phyloP scores from a whole-genome alignment of 1,140 invertebrate species.

The Bombus vancouverensis region DNA sequence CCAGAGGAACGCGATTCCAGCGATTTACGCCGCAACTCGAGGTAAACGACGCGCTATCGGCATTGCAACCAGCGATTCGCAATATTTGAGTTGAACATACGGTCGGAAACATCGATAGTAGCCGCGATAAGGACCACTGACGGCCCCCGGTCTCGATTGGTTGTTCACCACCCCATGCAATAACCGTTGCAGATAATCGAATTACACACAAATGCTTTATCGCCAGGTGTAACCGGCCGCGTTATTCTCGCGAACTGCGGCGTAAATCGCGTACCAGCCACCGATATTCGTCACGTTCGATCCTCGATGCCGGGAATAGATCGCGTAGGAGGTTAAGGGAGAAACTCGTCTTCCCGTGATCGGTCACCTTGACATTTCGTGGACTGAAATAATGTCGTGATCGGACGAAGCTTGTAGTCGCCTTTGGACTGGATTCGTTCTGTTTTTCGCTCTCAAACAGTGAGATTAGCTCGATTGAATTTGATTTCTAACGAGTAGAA shows the following conservation, averaged over 20 bases:
- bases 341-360: not conserved
- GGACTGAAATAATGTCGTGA: not conserved
- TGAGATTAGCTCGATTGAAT: not conserved
- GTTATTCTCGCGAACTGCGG: conserved; percentile 51
- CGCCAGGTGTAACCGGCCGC: conserved; percentile 48
- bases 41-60: conserved; percentile 48
- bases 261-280: conserved; percentile 28
- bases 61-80: conserved; percentile 50
- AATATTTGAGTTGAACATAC: conserved; percentile 65
- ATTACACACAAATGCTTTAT: conserved; percentile 61
- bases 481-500: not conserved
- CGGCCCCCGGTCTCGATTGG: conserved; percentile 43
- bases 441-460: not conserved
- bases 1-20: conserved; percentile 18
- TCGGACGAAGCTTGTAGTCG: not conserved
- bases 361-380: conserved; percentile 21
- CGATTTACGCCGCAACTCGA: conserved; percentile 29
- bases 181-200: conserved; percentile 67
- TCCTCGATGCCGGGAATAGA: not conserved
- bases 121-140: conserved; percentile 46
- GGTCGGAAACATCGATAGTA: conserved; percentile 57
- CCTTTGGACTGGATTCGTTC: not conserved
- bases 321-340: not conserved
- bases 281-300: conserved; percentile 2
- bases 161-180: conserved; percentile 47